Base-by-base conservation (phyloP, 2,888 invertebrate genomes). In the Piscicola geometra region DNA sequence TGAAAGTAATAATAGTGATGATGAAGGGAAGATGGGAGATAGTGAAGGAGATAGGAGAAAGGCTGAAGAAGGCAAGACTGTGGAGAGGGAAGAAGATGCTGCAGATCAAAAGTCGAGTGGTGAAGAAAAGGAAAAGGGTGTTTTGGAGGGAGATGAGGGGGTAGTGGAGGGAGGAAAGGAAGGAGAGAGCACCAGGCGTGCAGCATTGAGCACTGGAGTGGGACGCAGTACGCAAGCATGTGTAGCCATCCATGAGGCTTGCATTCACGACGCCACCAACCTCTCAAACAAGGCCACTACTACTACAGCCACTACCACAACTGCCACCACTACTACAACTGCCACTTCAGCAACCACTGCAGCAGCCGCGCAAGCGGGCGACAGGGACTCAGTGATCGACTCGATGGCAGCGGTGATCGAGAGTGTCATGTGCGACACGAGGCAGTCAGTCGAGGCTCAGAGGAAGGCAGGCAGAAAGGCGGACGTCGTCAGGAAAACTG, bases 11-110 rank as follows among this genome's bases (percentile, higher is more conserved):
- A n/a, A 15, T 15, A 25, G n/a, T n/a, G 75, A 71, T 12, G 76
- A 77, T 25, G 79, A 78, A 3, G 76, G 76, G 68, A 78, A 68
- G 9, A 76, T 77, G n/a, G 76, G 60, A 30, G 21, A 30, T 2
- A 73, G 56, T 18, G 36, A 60, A 30, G 69, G 66, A 30, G 32
- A 33, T 30, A 72, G 64, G 50, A 66, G 72, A 52, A 1, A 1
- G 18, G 71, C 47, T 5, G 52, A 71, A 5, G 32, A 56, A 32
- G 30, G 35, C 25, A 33, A 56, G 30, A 33, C 5, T 28, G 47
- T 66, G 1, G 33, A 18, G 21, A 67, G n/a, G 1, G 52, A 41
- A 28, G 73, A 75, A 67, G 68, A 64, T 21, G 30, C 12, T n/a
- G 50, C 28, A 28, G 56, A 35, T 33, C 35, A 68, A 28, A 47